Evolutionary conservation across 2,797 vertebrate genomes (phyloP).

Genomic region (Crenuchus spilurus): DNA sequence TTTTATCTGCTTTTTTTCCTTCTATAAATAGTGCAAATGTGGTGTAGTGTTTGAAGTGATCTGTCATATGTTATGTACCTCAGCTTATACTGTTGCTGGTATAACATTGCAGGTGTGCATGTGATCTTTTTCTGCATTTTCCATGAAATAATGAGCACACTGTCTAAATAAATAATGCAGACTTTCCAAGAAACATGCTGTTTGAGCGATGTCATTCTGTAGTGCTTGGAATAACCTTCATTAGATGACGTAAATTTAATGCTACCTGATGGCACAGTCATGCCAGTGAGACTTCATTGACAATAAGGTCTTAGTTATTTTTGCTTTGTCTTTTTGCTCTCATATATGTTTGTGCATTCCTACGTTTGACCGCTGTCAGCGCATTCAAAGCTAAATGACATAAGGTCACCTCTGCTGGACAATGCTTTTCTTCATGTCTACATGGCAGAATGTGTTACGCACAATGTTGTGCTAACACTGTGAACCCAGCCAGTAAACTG

Average conservation of each 20-base stretch:
- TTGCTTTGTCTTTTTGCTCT: not conserved
- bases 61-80: not conserved
- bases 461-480: not conserved
- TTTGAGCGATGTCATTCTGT: not conserved
- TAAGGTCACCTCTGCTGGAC: slow-evolving; percentile 20
- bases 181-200: not conserved
- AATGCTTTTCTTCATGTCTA: not conserved
- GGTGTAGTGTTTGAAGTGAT: not conserved
- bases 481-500: not conserved
- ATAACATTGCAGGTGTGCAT: not conserved
- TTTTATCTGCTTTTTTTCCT: slow-evolving; percentile 7
- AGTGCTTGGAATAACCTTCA: slow-evolving; percentile 21
- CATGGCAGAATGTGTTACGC: not conserved
- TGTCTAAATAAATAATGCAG: not conserved
- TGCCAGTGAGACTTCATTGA: not conserved
- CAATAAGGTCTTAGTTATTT: not conserved
- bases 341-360: slow-evolving; percentile 1
- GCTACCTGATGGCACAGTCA: not conserved
- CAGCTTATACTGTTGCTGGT: not conserved
- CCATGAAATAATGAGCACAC: not conserved
- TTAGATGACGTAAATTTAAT: not conserved
- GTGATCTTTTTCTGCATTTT: not conserved
- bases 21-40: not conserved
- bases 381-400: not conserved
- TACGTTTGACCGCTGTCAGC: slow-evolving; percentile 1